Base-by-base conservation (phyloP, 1,140 invertebrate species). In the Acromyrmex echinatior region DNA sequence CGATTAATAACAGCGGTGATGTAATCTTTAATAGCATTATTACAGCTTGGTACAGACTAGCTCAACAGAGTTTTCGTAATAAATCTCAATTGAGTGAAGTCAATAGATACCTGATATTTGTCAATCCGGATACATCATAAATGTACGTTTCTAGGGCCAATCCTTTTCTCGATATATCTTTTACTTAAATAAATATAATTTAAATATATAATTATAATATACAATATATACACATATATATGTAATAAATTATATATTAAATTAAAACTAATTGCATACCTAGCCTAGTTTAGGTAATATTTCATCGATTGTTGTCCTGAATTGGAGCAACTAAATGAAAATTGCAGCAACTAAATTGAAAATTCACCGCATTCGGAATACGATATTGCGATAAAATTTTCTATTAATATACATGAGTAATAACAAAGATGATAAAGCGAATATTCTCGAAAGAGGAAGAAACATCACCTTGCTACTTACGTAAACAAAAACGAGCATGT, bases 351-450 rank as follows among this genome's bases (percentile, higher is more conserved):
- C 39, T 39, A 6, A 39, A 45, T 12, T 45, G 39, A 45, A 9
- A 51, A 51, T 51, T 51, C 49, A 51, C 9, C 49, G 4, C 49
- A 51, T 51, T 51, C 49, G 49, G 49, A 51, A 51, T 12, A 12
- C 39, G 4, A 16, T 51, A 14, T 18, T 18, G 31, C 12, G 31
- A 21, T 1, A 58, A 58, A 21, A 76, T 56, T 39, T 71, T 39
- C 16, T 39, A 53, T 70, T 39, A 81, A 70, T 9, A 28, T 56
- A 12, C n/a, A 49, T 9, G 14, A 58, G 10, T 81, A 70, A 80
- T 80, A 39, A 53, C n/a, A n/a, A 45, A 9, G 12, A 70, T 70
- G 12, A 39, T 16, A 28, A 4, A 39, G 2, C 49, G 35, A 71
- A 45, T 18, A 65, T 53, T 63, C 78, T 70, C 39, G 65, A 39